phyloP scores from a whole-genome alignment of 1,140 invertebrate species.

The Papilio machaon region DNA sequence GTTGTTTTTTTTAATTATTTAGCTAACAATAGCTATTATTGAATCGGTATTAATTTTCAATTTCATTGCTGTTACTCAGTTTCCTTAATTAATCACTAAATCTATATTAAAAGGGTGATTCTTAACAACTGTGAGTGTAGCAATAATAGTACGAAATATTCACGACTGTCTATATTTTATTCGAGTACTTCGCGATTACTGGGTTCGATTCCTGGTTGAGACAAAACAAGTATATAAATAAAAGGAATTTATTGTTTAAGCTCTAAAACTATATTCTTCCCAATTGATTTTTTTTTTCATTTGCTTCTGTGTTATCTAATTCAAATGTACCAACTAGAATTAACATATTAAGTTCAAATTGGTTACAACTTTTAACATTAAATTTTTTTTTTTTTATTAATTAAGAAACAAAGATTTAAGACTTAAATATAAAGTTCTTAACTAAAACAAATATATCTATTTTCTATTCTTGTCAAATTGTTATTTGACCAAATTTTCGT shows the following conservation, averaged over 20 bases:
- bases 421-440: neutral
- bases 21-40: too few species aligned
- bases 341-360: too few species aligned
- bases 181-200: neutral
- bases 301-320: neutral
- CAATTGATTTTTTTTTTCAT: neutral
- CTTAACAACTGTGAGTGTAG: neutral
- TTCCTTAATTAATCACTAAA: too few species aligned
- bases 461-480: neutral
- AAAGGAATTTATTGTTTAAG: neutral
- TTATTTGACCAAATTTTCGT: neutral
- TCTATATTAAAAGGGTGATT: too few species aligned
- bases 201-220: neutral
- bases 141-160: neutral
- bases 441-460: neutral
- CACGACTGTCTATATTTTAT: neutral
- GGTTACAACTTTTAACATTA: too few species aligned
- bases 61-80: too few species aligned
- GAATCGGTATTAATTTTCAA: too few species aligned
- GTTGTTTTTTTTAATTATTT: too few species aligned
- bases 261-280: neutral
- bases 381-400: too few species aligned
- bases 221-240: neutral
- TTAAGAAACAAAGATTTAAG: neutral
- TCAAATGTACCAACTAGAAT: too few species aligned